Evolutionary conservation across 1,140 invertebrate genomes (phyloP).

Genomic region (Anagrus nilaparvatae): DNA sequence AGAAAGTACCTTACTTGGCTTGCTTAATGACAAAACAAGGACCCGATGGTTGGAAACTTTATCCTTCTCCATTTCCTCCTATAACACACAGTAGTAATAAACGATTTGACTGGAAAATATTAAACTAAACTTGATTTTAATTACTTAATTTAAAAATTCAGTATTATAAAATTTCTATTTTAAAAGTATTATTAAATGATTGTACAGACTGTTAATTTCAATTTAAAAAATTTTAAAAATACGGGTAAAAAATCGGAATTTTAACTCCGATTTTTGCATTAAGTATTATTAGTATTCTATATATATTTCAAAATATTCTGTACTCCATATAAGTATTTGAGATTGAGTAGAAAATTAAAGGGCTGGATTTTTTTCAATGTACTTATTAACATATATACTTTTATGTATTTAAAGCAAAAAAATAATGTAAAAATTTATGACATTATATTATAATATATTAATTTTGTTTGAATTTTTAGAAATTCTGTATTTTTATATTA

Average conservation of each 20-base stretch:
- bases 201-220: constrained; percentile 4
- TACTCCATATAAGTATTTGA: too few species aligned
- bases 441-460: not conserved
- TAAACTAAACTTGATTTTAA: too few species aligned
- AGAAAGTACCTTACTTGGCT: constrained; percentile 72
- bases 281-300: too few species aligned
- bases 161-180: too few species aligned
- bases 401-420: too few species aligned
- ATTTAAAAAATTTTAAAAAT: not conserved
- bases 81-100: constrained; percentile 73
- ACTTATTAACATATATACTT: too few species aligned
- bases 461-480: not conserved
- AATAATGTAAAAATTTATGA: not conserved
- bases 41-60: constrained; percentile 54
- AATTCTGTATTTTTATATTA: constrained; percentile 2
- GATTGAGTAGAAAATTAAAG: too few species aligned
- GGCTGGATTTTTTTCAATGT: too few species aligned
- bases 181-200: too few species aligned
- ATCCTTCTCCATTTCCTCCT: constrained; percentile 66
- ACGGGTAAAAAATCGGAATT: too few species aligned
- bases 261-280: too few species aligned
- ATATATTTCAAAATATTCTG: too few species aligned
- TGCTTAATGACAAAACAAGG: constrained; percentile 41
- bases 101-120: constrained; percentile 70
- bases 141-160: not conserved